A percentile compares a stretch with the other conserved stretches of the same genome.
Conservation (phyloP, 1,140 invertebrate species). For the Phortica variegata region DNA sequence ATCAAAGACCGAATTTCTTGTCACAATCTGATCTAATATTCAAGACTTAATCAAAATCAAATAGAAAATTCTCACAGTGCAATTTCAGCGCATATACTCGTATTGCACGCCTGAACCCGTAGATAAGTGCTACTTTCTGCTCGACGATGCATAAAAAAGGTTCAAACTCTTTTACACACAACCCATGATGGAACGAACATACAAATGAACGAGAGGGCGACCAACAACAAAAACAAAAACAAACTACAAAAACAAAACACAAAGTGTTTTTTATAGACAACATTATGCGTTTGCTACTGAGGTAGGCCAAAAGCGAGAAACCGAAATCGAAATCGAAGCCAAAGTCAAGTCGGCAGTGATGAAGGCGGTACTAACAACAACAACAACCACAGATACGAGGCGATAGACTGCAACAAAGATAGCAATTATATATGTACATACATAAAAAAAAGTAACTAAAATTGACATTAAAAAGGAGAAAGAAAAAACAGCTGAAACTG, state of each 20-base stretch:
- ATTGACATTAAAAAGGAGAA: background rate
- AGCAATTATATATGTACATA: slow-evolving; percentile 23
- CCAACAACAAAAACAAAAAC: slow-evolving; percentile 12
- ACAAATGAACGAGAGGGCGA: no score
- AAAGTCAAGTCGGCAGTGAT: no score
- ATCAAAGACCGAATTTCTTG: no score
- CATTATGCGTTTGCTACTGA: no score
- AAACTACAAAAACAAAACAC: slow-evolving; percentile 39
- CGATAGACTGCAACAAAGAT: slow-evolving; percentile 13
- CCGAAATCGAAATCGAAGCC: no score
- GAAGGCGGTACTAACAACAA: no score
- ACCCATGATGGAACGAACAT: no score
- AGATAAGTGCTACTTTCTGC: slow-evolving; percentile 51
- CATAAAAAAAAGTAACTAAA: background rate
- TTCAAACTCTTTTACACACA: slow-evolving; percentile 21
- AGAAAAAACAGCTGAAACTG: background rate
- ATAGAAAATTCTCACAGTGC: background rate
- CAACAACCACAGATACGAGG: background rate
- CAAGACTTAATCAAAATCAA: no score
- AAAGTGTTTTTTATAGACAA: slow-evolving; percentile 54
- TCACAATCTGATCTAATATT: no score
- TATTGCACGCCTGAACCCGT: slow-evolving; percentile 19
- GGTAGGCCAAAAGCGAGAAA: no score
- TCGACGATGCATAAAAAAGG: slow-evolving; percentile 53
- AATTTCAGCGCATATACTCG: slow-evolving; percentile 11